Base-by-base conservation (phyloP, 2,797 vertebrate genomes). In the Schizopygopsis pylzovi region DNA sequence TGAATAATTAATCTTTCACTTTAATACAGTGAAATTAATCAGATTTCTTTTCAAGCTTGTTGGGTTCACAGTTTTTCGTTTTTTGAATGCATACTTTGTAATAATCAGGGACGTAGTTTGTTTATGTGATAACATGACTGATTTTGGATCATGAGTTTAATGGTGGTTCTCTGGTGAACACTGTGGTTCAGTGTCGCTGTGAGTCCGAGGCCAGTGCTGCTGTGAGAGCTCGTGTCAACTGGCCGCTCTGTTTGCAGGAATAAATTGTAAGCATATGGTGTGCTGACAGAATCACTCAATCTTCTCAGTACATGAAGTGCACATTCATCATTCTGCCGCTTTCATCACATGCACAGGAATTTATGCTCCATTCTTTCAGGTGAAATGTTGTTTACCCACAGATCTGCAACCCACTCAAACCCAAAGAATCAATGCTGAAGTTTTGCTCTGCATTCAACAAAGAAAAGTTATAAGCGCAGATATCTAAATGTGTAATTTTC, bases 211-310 rank as follows among this genome's bases (percentile, higher is more conserved):
- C 89, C 90, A 89, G 85, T 90, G 86, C 67, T 89, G 90, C 91
- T 88, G 85, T 92, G 92, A 92, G 91, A 94, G 94, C 89, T 93
- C 93, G 90, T 94, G 91, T 92, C 92, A 92, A 89, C 94, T 95
- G 93, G 93, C 94, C 94, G 94, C 93, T 93, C 93, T 87, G 92
- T 92, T 95, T 90, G 93, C 93, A 89, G 92, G 93, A 95, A 95
- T 94, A 96, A 96, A 96, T 95, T 95, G 94, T 93, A 94, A 95
- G 94, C 95, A 96, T 95, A 96, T 96, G 95, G 94, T 90, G 91
- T 89, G 92, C 94, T 95, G 95, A 96, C 95, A 96, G 94, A 93
- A 96, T 95, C 95, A 94, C 94, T 95, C 95, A 95, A 96, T 96
- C 95, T 96, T 95, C 93, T 94, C 93, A 94, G 94, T 94, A 95